These are phyloP conservation scores for Nibea albiflora DNA, from an alignment of 2,113 vertebrate genomes.

Conservation along the genomic window DNA sequence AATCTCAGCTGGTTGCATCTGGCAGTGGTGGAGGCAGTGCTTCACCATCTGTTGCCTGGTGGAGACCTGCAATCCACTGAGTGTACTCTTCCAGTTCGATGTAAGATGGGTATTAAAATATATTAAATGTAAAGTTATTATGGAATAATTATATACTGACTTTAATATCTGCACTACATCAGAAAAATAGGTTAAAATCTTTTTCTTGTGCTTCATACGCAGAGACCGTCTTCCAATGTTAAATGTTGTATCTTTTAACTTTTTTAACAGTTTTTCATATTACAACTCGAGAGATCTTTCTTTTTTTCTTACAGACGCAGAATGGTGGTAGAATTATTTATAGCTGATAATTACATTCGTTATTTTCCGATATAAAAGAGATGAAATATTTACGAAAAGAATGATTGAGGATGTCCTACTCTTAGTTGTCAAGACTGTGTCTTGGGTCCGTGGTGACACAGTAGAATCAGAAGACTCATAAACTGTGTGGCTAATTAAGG, in stretches of 20 bases:
- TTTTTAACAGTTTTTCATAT: constrained; percentile 47
- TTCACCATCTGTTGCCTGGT: no score
- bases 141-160: constrained; percentile 1
- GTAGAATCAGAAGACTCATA: constrained; percentile 6
- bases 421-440: background rate
- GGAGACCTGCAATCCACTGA: no score
- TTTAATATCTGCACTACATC: background rate
- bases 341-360: background rate
- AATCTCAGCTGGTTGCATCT: no score
- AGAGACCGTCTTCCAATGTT: background rate
- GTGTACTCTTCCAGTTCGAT: no score
- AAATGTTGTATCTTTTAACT: constrained; percentile 28
- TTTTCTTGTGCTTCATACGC: background rate
- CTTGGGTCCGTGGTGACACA: background rate
- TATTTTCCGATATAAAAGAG: background rate
- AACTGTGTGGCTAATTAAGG: constrained; percentile 50
- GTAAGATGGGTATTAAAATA: background rate
- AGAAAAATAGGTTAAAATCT: background rate
- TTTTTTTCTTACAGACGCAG: background rate
- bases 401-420: background rate
- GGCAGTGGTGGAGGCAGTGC: no score
- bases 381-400: background rate
- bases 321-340: background rate
- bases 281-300: constrained; percentile 27
- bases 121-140: constrained; percentile 15